Conservation (phyloP, 2,888 invertebrate species). For the Meganola albula region DNA sequence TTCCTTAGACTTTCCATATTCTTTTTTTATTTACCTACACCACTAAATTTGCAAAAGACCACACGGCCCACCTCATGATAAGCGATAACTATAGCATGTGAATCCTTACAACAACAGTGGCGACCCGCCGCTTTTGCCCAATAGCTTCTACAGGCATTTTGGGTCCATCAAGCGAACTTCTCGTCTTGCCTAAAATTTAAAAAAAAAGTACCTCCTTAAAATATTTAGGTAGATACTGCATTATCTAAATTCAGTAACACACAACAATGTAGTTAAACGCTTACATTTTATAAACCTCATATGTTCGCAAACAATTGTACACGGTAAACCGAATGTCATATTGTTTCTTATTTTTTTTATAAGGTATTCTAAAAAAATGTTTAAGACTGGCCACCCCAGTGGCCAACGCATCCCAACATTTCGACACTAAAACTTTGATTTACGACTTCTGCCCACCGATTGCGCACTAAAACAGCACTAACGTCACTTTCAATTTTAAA, state of each 20-base stretch:
- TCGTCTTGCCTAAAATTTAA: no score
- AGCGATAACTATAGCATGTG: no score
- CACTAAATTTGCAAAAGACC: no score
- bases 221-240: no score
- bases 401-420: slow-evolving; percentile 75
- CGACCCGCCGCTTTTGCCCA: no score
- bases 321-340: slow-evolving; percentile 60
- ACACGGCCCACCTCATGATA: no score
- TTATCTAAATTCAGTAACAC: slow-evolving; percentile 11
- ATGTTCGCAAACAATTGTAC: slow-evolving; percentile 60
- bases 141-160: no score
- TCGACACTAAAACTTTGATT: slow-evolving; percentile 77
- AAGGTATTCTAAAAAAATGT: slow-evolving; percentile 46
- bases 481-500: slow-evolving; percentile 78
- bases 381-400: slow-evolving; percentile 69
- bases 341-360: slow-evolving; percentile 64
- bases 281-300: slow-evolving; percentile 40
- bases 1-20: no score
- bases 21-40: no score
- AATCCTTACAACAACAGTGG: no score
- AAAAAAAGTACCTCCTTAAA: no score
- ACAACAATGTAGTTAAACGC: slow-evolving; percentile 36
- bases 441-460: slow-evolving; percentile 71
- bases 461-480: slow-evolving; percentile 76
- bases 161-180: no score